Evolutionary conservation across 1,140 invertebrate genomes (phyloP).

Genomic region (Drepana arcuata): DNA sequence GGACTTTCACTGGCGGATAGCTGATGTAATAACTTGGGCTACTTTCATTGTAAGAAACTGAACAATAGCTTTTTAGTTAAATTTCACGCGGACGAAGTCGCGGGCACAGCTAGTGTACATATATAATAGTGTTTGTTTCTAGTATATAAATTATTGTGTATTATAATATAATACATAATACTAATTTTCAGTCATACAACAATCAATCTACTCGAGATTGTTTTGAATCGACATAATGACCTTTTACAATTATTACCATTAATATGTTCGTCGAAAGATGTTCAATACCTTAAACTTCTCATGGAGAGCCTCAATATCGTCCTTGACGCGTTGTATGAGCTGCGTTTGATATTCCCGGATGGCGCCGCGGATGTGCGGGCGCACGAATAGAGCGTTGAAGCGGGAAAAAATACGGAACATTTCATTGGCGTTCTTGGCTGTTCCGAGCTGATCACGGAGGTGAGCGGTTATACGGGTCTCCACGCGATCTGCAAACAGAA

Average conservation of each 20-base stretch:
- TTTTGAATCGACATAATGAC: too few species aligned
- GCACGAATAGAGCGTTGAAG: slow-evolving; percentile 98
- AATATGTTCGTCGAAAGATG: neutral
- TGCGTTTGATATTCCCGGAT: slow-evolving; percentile 99
- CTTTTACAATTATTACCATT: too few species aligned
- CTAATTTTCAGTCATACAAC: too few species aligned
- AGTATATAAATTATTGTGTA: too few species aligned
- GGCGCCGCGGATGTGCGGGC: slow-evolving; percentile 98
- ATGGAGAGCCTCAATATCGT: slow-evolving; percentile 97
- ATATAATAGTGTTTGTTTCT: too few species aligned
- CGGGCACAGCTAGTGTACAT: too few species aligned
- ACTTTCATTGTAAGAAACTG: too few species aligned
- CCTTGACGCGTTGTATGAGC: slow-evolving; percentile 98
- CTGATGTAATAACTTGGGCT: too few species aligned
- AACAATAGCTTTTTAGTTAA: too few species aligned
- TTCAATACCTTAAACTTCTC: slow-evolving; percentile 94
- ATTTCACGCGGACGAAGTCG: too few species aligned
- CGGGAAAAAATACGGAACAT: slow-evolving; percentile 99
- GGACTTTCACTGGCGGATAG: too few species aligned
- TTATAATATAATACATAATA: neutral
- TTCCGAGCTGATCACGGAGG: slow-evolving; percentile 96
- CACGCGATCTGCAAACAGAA: slow-evolving; percentile 79
- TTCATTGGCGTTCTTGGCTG: slow-evolving; percentile 99
- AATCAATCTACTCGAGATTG: too few species aligned
- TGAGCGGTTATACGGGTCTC: slow-evolving; percentile 98